Evolutionary conservation across 2,113 vertebrate species (phyloP), one percentile per base, ranked within the genome.

Genomic region (Rhipidura dahli): DNA sequence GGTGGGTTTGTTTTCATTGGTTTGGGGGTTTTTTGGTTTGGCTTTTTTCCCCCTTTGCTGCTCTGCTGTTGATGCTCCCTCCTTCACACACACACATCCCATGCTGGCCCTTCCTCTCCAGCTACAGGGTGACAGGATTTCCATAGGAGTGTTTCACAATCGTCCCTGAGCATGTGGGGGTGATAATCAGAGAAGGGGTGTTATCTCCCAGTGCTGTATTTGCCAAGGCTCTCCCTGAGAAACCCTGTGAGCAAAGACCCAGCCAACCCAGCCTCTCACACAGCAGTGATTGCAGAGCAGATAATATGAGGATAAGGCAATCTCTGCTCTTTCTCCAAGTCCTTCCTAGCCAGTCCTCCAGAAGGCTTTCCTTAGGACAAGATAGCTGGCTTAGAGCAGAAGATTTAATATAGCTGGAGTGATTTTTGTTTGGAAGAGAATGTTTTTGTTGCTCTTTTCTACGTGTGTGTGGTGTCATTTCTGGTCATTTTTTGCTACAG

Each of bases 401-500:
- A 80, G 28, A 40, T 57, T 42, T 33, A n/a, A 7, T 49, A 39
- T 40, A 65, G 22, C 71, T 88, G 21, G 14, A 65, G 30, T 49
- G 30, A 4, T 53, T 83, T 76, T 73, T 65, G 20, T 73, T 80
- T 54, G 35, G 31, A 89, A 85, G 18, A 21, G 26, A 82, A 57
- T 22, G 33, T 61, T 83, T 88, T 85, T 88, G 33, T 47, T 64
- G 11, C 10, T 37, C 35, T 83, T 82, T 68, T 65, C 71, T 2
- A 1, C 33, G 4, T 53, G 8, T 54, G 18, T 83, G 71, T 0
- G 0, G 37, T 83, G 63, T 60, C n/a, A 30, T 39, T 61, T 65
- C 37, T 83, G 57, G 40, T 60, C 6, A 37, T 57, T 60, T 69
- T 87, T 91, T 76, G 30, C 61, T 72, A 24, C 23, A 1, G 2